phyloP scores from a whole-genome alignment of 2,888 invertebrate genomes.

The Endotricha flammealis region DNA sequence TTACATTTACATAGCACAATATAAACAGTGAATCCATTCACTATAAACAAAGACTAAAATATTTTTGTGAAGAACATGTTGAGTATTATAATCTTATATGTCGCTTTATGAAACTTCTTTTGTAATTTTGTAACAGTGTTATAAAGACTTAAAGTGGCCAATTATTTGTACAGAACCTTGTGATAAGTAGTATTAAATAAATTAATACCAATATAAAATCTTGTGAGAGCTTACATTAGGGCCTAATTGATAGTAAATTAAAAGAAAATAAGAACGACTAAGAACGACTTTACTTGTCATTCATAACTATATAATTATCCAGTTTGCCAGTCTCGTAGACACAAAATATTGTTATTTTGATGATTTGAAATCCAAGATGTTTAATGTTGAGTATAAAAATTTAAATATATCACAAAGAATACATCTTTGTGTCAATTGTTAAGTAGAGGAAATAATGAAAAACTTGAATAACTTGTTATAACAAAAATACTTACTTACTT shows the following conservation, averaged over 20 bases:
- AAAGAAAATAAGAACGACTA: too few relatives aligned
- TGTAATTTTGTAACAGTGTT: slow-evolving; percentile 28
- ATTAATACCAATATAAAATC: slow-evolving; percentile 28
- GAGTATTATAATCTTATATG: slow-evolving; percentile 6
- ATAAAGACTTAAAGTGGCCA: slow-evolving; percentile 34
- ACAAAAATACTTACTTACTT: too few relatives aligned
- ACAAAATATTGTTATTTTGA: too few relatives aligned
- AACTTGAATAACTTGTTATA: too few relatives aligned
- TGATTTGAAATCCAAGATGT: too few relatives aligned
- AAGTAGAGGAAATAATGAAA: too few relatives aligned
- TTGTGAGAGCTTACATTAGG: slow-evolving; percentile 32
- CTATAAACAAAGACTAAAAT: slow-evolving; percentile 16
- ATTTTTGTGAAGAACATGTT: slow-evolving; percentile 11
- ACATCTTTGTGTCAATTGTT: too few relatives aligned
- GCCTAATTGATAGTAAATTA: slow-evolving; percentile 17
- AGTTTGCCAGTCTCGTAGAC: too few relatives aligned
- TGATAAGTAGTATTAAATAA: slow-evolving; percentile 37
- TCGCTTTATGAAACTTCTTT: slow-evolving; percentile 16
- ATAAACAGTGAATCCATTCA: slow-evolving; percentile 26
- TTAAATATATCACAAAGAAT: too few relatives aligned
- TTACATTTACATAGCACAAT: slow-evolving; percentile 11
- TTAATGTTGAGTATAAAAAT: too few relatives aligned
- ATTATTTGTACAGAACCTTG: slow-evolving; percentile 37
- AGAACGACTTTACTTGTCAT: too few relatives aligned
- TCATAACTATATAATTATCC: too few relatives aligned